A percentile compares a stretch with the other conserved stretches of the same genome.
phyloP scores from a whole-genome alignment of 2,113 vertebrate genomes.

The Cairina moschata region DNA sequence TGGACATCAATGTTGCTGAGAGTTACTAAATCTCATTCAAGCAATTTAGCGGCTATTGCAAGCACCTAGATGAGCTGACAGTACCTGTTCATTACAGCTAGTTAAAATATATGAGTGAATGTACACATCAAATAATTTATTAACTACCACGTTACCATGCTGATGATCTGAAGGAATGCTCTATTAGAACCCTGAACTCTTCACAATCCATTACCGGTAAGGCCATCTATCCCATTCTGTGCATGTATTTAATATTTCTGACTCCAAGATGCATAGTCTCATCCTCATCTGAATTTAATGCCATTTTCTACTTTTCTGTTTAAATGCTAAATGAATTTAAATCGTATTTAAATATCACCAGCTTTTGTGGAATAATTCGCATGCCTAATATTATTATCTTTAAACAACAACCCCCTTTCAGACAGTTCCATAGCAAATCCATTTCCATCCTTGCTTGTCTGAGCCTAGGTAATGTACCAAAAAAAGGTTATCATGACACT shows the following conservation, averaged over 20 bases:
- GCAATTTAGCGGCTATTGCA: neutral
- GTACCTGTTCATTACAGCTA: slow-evolving; percentile 34
- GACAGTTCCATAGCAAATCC: neutral
- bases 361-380: slow-evolving; percentile 37
- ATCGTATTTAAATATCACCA: slow-evolving; percentile 62
- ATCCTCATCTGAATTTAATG: slow-evolving; percentile 59
- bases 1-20: slow-evolving; percentile 26
- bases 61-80: slow-evolving; percentile 37
- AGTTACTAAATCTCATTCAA: slow-evolving; percentile 61
- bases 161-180: slow-evolving; percentile 56
- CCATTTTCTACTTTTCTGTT: slow-evolving; percentile 48
- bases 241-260: slow-evolving; percentile 14
- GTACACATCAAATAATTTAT: slow-evolving; percentile 59
- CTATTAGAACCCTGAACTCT: slow-evolving; percentile 36
- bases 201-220: slow-evolving; percentile 47
- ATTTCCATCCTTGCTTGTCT: neutral
- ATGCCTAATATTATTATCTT: slow-evolving; percentile 33
- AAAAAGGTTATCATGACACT: neutral
- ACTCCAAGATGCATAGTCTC: neutral
- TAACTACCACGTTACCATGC: slow-evolving; percentile 30
- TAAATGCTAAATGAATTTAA: slow-evolving; percentile 59
- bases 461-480: neutral
- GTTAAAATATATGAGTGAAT: slow-evolving; percentile 50
- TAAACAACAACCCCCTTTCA: neutral
- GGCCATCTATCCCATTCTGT: neutral